A percentile compares a stretch with the other conserved stretches of the same genome.
phyloP scores from a whole-genome alignment of 1,140 invertebrate species.

The Heliconius nattereri region DNA sequence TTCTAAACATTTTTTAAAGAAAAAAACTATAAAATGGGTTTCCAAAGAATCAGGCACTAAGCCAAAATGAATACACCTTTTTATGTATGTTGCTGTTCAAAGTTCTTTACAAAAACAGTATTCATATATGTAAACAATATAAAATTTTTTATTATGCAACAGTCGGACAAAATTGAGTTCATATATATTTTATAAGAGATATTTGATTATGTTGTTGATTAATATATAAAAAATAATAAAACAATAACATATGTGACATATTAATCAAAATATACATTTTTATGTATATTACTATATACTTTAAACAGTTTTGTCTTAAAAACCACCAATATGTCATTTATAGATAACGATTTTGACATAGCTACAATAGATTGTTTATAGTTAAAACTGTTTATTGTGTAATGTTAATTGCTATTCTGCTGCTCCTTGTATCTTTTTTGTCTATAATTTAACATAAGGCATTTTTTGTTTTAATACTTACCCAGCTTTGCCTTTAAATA shows the following conservation, averaged over 20 bases:
- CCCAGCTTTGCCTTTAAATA: neutral
- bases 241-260: neutral
- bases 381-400: neutral
- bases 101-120: neutral
- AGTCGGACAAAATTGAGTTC: neutral
- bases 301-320: neutral
- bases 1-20: too few species aligned
- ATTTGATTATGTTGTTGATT: neutral
- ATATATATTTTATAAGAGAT: constrained; percentile 1
- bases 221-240: neutral
- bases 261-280: neutral
- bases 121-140: neutral
- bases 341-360: neutral
- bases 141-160: neutral
- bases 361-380: neutral
- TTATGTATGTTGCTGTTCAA: neutral
- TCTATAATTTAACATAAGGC: neutral
- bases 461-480: neutral
- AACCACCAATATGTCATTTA: neutral
- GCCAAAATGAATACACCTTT: neutral
- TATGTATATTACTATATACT: too few species aligned
- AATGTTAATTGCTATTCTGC: neutral
- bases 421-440: neutral
- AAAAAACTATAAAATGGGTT: too few species aligned
- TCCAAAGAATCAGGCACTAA: neutral